phyloP scores from a whole-genome alignment of 2,797 vertebrate genomes.

The Agapornis canus region DNA sequence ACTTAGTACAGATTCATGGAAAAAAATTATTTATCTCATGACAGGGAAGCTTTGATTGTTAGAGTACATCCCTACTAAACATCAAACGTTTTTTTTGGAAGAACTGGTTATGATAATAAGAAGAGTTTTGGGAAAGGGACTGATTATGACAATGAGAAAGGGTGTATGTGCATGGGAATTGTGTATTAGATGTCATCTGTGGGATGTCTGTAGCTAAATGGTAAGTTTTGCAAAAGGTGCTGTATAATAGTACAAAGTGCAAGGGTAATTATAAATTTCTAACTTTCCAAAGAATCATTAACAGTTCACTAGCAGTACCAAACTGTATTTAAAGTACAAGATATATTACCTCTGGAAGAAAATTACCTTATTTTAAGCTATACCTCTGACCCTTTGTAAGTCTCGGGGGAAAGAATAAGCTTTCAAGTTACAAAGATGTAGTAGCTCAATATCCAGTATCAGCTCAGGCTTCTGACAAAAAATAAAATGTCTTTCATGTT shows the following conservation, averaged over 20 bases:
- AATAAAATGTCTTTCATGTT: not conserved
- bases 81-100: not conserved
- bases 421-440: not conserved
- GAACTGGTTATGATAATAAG: not conserved
- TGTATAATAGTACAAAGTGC: not conserved
- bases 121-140: not conserved
- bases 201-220: not conserved
- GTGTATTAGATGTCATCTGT: not conserved
- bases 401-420: not conserved
- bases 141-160: not conserved
- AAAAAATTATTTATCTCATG: not conserved
- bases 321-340: not conserved
- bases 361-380: constrained; percentile 23
- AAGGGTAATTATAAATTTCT: not conserved
- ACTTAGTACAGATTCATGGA: not conserved
- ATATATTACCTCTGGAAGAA: not conserved
- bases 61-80: not conserved
- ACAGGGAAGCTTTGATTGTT: not conserved
- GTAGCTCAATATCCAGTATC: not conserved
- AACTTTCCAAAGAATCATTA: not conserved
- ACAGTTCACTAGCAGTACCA: not conserved
- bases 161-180: not conserved
- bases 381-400: not conserved
- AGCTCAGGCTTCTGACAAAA: not conserved
- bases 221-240: not conserved